Evolutionary conservation across 2,888 invertebrate genomes (phyloP), one percentile per base, ranked within the genome.

Genomic region (Vanessa cardui): DNA sequence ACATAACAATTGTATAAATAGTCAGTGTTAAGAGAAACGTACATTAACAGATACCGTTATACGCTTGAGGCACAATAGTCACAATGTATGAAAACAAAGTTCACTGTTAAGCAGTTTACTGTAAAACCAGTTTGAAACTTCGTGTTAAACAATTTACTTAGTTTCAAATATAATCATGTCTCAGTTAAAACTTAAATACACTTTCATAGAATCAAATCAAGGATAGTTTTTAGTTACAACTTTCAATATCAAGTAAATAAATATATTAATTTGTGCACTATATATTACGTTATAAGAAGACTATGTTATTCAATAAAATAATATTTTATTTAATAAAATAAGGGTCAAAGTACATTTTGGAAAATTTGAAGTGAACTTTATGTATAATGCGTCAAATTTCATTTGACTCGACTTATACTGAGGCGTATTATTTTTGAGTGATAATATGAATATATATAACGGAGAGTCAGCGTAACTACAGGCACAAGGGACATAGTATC

Each of bases 141-240:
- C 84, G 84, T 86, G 87, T 85, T 80, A 81, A 86, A 86, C 84
- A 87, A 88, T 88, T 87, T 85, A 84, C 86, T 88, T 88, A 86
- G 85, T 89, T 88, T 70, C 80, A 80, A 79, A 86, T 82, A 85
- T 89, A 88, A 89, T 89, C 86, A 86, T 85, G 84, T 89, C 87
- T 84, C 81, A 83, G 84, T 82, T 77, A 78, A 80, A 88, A 86
- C 79, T 87, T 84, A 70, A 76, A 76, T 77, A 77, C 75, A 78
- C 81, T 80, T 76, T 76, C 73, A 72, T 82, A 84, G 26, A 49
- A 47, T 49, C 46, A 45, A 62, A 33, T 21, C 31, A n/a, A 8
- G n/a, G 9, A 54, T 31, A 9, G 7, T 54, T 31, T 16, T 31
- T 31, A 33, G n/a, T 2, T 12, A 4, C 21, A 12, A 1, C 16